A percentile compares a stretch with the other conserved stretches of the same genome.
Conservation (phyloP, 1,140 invertebrate species). For the Meloidogyne floridensis region DNA sequence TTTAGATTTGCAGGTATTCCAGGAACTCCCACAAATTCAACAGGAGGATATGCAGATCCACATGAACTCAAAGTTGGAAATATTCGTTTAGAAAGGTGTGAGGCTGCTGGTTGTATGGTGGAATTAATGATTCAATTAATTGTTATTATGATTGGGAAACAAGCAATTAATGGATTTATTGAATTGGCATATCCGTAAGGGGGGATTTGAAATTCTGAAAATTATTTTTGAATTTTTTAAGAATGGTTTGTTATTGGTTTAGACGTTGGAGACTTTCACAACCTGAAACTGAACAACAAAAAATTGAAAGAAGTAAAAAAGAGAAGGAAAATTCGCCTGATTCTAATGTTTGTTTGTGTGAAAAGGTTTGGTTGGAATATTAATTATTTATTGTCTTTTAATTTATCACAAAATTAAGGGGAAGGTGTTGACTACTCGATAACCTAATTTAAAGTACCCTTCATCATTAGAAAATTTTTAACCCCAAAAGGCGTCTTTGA, state of each 20-base stretch:
- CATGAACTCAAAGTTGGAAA: constrained; percentile 16
- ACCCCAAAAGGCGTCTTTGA: too few relatives aligned
- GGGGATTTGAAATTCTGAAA: constrained; percentile 5
- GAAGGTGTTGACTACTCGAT: too few relatives aligned
- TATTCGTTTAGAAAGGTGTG: constrained; percentile 70
- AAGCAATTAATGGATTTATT: constrained; percentile 76
- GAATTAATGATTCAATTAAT: constrained; percentile 80
- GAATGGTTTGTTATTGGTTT: constrained; percentile 46
- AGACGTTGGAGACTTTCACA: constrained; percentile 52
- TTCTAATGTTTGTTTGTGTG: constrained; percentile 20
- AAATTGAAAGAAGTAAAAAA: constrained; percentile 34
- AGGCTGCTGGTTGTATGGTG: constrained; percentile 79
- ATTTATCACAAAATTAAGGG: neutral
- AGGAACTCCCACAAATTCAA: neutral
- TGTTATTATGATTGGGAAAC: constrained; percentile 84
- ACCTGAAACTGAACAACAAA: constrained; percentile 53
- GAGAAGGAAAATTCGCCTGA: constrained; percentile 32
- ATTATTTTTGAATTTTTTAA: constrained; percentile 23
- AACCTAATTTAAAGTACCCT: too few relatives aligned
- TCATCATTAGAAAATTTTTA: too few relatives aligned
- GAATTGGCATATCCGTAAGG: constrained; percentile 77
- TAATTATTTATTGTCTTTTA: neutral
- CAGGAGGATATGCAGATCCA: constrained; percentile 6
- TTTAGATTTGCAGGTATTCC: neutral
- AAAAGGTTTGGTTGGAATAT: constrained; percentile 7